Conservation (phyloP, 2,888 invertebrate genomes). For the Fissipunctia ypsillon region DNA sequence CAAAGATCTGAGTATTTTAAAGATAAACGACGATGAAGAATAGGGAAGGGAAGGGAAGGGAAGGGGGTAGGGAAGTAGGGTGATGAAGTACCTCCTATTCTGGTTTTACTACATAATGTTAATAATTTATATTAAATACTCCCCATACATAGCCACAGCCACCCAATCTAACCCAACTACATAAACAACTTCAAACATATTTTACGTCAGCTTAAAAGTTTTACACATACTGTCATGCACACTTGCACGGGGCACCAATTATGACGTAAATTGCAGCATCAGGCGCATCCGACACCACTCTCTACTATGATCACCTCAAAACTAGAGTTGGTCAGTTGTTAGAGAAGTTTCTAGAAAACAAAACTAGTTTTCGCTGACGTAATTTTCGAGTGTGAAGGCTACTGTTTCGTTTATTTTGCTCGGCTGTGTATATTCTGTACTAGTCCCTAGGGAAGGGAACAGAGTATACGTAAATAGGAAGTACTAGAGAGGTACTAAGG, state of each 20-base stretch:
- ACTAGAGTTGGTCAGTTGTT: conserved; percentile 59
- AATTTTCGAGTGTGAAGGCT: conserved; percentile 38
- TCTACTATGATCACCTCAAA: conserved; percentile 55
- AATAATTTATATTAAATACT: background rate
- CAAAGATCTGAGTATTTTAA: too few species aligned
- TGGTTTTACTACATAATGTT: too few species aligned
- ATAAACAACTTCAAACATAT: conserved; percentile 38
- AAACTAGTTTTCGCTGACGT: conserved; percentile 52
- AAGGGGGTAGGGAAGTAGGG: too few species aligned
- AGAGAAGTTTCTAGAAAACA: conserved; percentile 50
- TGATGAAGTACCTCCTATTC: too few species aligned
- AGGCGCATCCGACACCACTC: conserved; percentile 43
- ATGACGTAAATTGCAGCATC: conserved; percentile 55
- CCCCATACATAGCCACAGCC: background rate
- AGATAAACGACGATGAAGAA: too few species aligned
- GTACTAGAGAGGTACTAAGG: conserved; percentile 30
- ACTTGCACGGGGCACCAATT: conserved; percentile 44
- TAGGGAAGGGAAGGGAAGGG: too few species aligned
- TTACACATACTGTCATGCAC: conserved; percentile 29
- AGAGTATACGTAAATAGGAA: conserved; percentile 32
- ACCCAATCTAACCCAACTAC: background rate
- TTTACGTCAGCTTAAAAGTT: conserved; percentile 49
- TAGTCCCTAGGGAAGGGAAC: conserved; percentile 23
- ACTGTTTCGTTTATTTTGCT: conserved; percentile 44
- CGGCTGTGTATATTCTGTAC: conserved; percentile 24